These are phyloP conservation scores for Hippocampus kuda DNA, from an alignment of 2,797 vertebrate genomes.

Conservation along the genomic window DNA sequence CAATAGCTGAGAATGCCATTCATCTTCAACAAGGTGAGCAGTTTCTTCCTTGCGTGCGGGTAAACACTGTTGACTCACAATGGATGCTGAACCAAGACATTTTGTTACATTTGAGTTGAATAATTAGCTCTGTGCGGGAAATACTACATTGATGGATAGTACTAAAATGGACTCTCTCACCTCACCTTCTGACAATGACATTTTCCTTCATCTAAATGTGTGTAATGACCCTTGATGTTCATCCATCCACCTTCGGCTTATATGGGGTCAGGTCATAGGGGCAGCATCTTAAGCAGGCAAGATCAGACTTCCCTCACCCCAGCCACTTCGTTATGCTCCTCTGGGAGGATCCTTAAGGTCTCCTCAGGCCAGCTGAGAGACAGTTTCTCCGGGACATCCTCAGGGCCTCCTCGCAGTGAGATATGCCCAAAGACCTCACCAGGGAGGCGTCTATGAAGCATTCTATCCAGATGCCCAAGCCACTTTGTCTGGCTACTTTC, in stretches of 20 bases:
- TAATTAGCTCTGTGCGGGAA: background rate
- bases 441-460: no score
- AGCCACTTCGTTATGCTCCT: background rate
- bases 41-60: conserved; percentile 31
- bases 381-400: background rate
- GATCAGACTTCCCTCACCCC: background rate
- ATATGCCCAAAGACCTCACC: no score
- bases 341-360: background rate
- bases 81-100: background rate
- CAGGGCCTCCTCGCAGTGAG: no score
- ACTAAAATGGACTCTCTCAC: background rate
- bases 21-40: conserved; percentile 25
- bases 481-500: background rate
- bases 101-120: background rate
- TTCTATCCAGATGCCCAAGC: background rate
- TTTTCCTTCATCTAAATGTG: background rate
- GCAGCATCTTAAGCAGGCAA: background rate
- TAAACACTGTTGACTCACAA: conserved; percentile 12
- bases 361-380: background rate
- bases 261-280: background rate
- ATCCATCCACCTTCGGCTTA: background rate
- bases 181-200: background rate
- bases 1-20: conserved; percentile 25
- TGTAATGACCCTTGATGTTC: background rate
- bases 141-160: background rate